phyloP scores from a whole-genome alignment of 2,797 vertebrate species.

The Pogoniulus pusillus region DNA sequence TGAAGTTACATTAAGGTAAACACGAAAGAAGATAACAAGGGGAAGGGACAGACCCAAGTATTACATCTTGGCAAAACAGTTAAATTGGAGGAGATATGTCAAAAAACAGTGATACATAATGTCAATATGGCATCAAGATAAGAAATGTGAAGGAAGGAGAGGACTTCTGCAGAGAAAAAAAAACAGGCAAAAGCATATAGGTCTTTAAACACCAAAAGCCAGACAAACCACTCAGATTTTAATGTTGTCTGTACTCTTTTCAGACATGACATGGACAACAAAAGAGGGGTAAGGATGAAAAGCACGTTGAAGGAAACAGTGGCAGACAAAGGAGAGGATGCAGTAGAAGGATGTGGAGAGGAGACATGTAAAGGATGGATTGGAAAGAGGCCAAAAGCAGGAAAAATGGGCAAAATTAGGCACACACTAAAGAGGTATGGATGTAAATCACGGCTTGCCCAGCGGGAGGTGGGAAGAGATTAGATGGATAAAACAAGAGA shows the following conservation, averaged over 20 bases:
- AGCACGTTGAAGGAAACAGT: neutral
- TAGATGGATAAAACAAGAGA: neutral
- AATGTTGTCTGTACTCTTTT: neutral
- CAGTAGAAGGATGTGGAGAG: neutral
- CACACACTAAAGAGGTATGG: neutral
- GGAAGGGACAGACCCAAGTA: neutral
- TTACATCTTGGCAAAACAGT: neutral
- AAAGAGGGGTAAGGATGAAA: neutral
- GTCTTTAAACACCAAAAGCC: neutral
- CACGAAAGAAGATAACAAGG: neutral
- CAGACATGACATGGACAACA: neutral
- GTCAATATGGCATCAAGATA: neutral
- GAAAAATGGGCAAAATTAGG: neutral
- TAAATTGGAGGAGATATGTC: neutral
- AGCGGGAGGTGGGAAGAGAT: neutral
- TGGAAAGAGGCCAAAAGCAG: neutral
- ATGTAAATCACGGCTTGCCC: neutral
- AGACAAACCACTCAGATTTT: neutral
- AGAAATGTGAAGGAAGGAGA: neutral
- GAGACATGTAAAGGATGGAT: neutral
- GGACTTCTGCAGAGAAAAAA: neutral
- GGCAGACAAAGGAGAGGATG: neutral
- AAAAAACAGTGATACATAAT: neutral
- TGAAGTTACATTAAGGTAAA: fast-evolving
- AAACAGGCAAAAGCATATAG: neutral